Percentiles rank a stretch among this genome's conserved stretches.
Conservation (phyloP, 2,888 invertebrate species). For the Patella ulyssiponensis region DNA sequence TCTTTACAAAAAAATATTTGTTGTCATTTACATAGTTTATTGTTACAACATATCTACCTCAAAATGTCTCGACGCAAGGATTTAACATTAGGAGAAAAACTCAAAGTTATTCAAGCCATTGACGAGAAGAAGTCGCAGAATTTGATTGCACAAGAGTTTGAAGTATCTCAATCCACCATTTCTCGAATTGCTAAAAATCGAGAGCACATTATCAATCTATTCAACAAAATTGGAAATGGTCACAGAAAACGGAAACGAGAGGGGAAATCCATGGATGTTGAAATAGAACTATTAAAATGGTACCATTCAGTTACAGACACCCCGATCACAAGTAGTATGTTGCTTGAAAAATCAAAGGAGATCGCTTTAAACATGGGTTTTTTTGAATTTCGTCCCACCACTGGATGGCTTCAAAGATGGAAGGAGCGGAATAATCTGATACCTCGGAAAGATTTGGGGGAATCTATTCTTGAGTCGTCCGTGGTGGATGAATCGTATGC, state of each 20-base stretch:
- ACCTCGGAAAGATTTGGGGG: background rate
- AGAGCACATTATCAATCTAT: background rate
- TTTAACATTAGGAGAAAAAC: background rate
- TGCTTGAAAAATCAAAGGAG: slow-evolving; percentile 1
- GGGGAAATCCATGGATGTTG: background rate
- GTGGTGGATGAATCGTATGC: background rate
- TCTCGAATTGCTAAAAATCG: slow-evolving; percentile 4
- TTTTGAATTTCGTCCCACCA: background rate
- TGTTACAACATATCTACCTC: slow-evolving; percentile 8
- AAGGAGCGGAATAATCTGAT: background rate
- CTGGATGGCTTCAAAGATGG: slow-evolving; percentile 5
- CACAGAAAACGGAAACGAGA: slow-evolving; percentile 1
- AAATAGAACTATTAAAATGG: slow-evolving; percentile 1
- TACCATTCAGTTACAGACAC: background rate
- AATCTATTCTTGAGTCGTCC: background rate
- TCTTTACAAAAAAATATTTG: background rate
- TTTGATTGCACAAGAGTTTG: slow-evolving; percentile 4
- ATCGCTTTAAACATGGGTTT: background rate
- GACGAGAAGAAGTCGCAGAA: background rate
- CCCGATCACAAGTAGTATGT: background rate
- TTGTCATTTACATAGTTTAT: slow-evolving; percentile 5
- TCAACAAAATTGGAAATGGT: slow-evolving; percentile 5
- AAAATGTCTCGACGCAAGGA: slow-evolving; percentile 6
- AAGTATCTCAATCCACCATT: slow-evolving; percentile 2
- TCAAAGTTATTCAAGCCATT: slow-evolving; percentile 5